Conservation (phyloP, 2,113 vertebrate genomes). For the Microcebus jonahi region DNA sequence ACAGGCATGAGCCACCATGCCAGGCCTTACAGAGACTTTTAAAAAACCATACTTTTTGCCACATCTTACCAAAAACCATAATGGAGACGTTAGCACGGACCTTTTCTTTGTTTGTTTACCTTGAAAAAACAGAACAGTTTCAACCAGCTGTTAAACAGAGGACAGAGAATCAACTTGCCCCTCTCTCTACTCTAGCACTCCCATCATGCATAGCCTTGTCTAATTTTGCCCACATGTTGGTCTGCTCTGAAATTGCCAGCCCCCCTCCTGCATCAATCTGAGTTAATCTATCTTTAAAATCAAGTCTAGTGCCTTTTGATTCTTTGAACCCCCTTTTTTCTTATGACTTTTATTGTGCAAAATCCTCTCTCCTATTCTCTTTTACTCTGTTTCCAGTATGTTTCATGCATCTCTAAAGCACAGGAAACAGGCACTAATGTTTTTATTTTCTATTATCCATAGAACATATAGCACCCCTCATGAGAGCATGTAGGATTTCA, state of each 20-base stretch:
- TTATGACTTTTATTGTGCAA: not conserved
- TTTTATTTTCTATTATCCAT: not conserved
- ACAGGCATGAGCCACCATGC: too few species aligned
- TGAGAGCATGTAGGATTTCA: not conserved
- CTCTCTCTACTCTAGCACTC: accelerated
- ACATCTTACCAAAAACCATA: not conserved
- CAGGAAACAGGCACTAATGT: not conserved
- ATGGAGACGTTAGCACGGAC: not conserved
- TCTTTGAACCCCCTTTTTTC: not conserved
- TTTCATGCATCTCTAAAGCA: not conserved
- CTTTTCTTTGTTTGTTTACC: not conserved
- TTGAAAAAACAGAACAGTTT: not conserved
- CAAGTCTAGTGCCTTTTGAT: not conserved
- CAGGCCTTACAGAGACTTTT: not conserved
- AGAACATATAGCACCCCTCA: not conserved
- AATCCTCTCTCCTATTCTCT: not conserved
- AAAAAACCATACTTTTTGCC: not conserved
- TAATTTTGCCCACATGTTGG: not conserved
- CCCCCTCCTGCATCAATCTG: not conserved
- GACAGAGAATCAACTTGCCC: not conserved
- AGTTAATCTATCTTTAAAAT: not conserved
- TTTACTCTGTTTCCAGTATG: not conserved
- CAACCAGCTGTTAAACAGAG: not conserved
- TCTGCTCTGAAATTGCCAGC: not conserved
- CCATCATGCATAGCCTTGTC: not conserved